phyloP scores from a whole-genome alignment of 2,888 invertebrate species.

The Priocnemis perturbator region DNA sequence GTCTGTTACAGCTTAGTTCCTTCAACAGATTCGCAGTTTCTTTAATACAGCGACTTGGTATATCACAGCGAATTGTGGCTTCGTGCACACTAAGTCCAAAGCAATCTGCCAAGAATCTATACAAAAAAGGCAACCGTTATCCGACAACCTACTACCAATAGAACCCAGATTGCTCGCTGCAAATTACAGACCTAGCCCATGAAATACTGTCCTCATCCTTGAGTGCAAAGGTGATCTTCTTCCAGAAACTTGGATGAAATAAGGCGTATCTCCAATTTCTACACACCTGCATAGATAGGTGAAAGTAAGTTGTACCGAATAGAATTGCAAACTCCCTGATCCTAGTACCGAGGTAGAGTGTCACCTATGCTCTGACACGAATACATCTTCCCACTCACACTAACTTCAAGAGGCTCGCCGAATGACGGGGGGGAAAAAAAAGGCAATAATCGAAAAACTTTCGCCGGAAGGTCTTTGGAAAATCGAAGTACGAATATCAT shows the following conservation, averaged over 20 bases:
- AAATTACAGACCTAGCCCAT: slow-evolving; percentile 65
- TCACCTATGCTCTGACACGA: no score
- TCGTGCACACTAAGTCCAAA: slow-evolving; percentile 73
- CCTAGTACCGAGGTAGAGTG: no score
- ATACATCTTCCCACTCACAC: no score
- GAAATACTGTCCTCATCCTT: slow-evolving; percentile 68
- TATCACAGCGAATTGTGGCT: slow-evolving; percentile 74
- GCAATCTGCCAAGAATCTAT: slow-evolving; percentile 69
- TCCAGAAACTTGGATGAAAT: slow-evolving; percentile 75
- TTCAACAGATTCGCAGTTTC: slow-evolving; percentile 68
- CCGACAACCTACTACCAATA: neutral
- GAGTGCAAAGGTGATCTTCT: slow-evolving; percentile 72
- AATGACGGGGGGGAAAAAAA: no score
- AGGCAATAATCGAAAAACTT: no score
- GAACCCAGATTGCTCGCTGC: neutral
- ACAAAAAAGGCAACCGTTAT: neutral
- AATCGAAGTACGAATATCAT: no score
- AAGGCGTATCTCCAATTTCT: slow-evolving; percentile 78
- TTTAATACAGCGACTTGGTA: slow-evolving; percentile 63
- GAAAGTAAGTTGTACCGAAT: neutral
- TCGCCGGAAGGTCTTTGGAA: no score
- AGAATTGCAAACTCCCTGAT: neutral
- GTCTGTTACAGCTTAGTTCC: slow-evolving; percentile 69
- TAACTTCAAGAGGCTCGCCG: no score
- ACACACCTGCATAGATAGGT: slow-evolving; percentile 71